phyloP scores from a whole-genome alignment of 2,797 vertebrate species.

The Lutjanus campechanus region DNA sequence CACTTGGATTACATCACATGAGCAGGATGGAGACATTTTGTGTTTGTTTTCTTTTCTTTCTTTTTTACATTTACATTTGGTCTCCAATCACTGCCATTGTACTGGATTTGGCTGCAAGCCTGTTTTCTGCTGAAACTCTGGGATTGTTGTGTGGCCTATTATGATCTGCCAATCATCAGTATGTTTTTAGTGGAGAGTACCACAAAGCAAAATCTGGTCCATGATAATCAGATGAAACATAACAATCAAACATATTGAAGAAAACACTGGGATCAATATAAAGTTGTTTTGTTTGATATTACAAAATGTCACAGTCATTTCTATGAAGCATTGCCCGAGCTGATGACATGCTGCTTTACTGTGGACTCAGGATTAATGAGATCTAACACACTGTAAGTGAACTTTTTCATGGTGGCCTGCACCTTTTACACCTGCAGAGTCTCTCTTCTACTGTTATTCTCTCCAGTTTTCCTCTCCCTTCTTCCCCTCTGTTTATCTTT shows the following conservation, averaged over 20 bases:
- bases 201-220: background rate
- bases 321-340: background rate
- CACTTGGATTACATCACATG: too few relatives aligned
- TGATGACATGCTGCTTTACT: background rate
- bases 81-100: too few relatives aligned
- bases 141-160: too few relatives aligned
- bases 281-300: background rate
- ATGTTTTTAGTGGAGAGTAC: background rate
- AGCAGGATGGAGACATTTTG: too few relatives aligned
- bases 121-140: too few relatives aligned
- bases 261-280: background rate
- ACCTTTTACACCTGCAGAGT: slow-evolving; percentile 1
- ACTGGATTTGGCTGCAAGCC: too few relatives aligned
- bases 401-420: background rate
- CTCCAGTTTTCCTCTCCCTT: slow-evolving; percentile 5
- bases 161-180: background rate
- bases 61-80: too few relatives aligned
- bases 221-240: background rate
- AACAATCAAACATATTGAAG: background rate
- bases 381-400: slow-evolving; percentile 1
- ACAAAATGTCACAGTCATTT: background rate
- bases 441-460: slow-evolving; percentile 7
- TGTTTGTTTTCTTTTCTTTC: too few relatives aligned
- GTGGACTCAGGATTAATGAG: background rate
- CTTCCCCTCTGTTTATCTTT: slow-evolving; percentile 31